Evolutionary conservation across 2,888 invertebrate species (phyloP), one percentile per base, ranked within the genome.

Genomic region (Cantharis lateralis): DNA sequence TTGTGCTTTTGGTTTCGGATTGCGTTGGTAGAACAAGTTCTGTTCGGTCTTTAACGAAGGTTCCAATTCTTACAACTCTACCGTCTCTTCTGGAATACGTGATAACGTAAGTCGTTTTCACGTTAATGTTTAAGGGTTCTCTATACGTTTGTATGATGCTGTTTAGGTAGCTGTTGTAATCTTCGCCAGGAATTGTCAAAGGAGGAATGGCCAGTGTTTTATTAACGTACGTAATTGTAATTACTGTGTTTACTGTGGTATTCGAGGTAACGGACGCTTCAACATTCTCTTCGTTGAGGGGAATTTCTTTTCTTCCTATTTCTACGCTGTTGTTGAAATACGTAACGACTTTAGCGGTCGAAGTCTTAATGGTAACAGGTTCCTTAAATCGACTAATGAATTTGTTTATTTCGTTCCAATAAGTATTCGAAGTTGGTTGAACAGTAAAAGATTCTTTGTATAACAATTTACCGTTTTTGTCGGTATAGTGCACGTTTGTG

Each of bases 371-470:
- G 0, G 70, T 70, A 10, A 75, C 68, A 11, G 72, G 70, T 32
- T 62, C 64, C 15, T 68, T 20, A 63, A 70, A 75, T 10, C 66
- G 28, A 15, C 62, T 64, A 2, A 68, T 15, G 16, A 75, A 61
- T 68, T 75, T 68, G n/a, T 72, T 68, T 15, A 78, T 24, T 62
- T 70, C 20, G 70, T 78, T 72, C 78, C 78, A 78, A 48, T 75
- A 78, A n/a, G 15, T 32, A 70, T 48, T 11, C 0, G 78, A 26
- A 0, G 32, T 26, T 0, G 75, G 75, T 32, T 75, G 63, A 2
- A 20, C 72, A 7, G 26, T 62, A 15, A 78, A 63, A 13, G 70
- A 66, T 62, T 78, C 72, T 63, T 72, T 28, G 13, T 71, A 18
- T 11, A 75, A 3, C 24, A 70, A 18, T 0, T 62, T 72, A 9